A percentile compares a stretch with the other conserved stretches of the same genome.
Evolutionary conservation across 2,113 vertebrate genomes (phyloP).

Genomic region (Rynchops niger): DNA sequence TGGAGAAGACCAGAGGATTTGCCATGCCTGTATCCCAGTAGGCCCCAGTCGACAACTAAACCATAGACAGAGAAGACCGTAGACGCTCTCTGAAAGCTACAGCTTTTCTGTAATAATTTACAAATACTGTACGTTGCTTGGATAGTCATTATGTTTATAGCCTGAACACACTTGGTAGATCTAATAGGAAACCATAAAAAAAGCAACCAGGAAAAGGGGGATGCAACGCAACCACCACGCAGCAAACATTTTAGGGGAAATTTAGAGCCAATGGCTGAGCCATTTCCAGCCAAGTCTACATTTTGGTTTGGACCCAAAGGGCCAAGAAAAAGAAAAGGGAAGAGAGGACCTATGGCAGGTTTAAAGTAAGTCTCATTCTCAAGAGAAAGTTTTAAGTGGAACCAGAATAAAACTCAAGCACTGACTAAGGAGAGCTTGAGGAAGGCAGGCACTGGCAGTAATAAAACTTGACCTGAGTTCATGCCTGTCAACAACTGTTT

Average conservation of each 20-base stretch:
- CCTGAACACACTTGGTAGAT: background rate
- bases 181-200: background rate
- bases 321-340: background rate
- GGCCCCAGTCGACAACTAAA: background rate
- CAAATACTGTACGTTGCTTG: background rate
- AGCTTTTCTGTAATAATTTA: background rate
- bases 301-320: background rate
- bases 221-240: fast-evolving
- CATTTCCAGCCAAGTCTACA: background rate
- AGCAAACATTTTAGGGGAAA: background rate
- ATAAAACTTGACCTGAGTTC: background rate
- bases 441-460: background rate
- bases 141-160: background rate
- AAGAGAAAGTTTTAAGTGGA: background rate
- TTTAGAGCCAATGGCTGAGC: background rate
- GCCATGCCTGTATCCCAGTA: background rate
- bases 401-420: background rate
- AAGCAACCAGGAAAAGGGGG: background rate
- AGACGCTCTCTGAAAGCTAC: background rate
- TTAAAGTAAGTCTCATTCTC: background rate
- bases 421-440: background rate
- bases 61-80: background rate
- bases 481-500: background rate
- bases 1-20: background rate
- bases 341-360: background rate